Conservation (phyloP, 1,140 invertebrate genomes). For the Drosophila melanogaster region Release_6_plus_ISO1_MT NT_033779.5:9444501-9445000, state of each 20-base stretch:
- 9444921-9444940: slow-evolving; percentile 24
- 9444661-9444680: slow-evolving; percentile 21
- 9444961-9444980: slow-evolving; percentile 28
- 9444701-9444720: too few relatives aligned
- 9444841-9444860: neutral
- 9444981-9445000: slow-evolving; percentile 77
- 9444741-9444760: neutral
- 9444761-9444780: neutral
- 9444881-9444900: slow-evolving; percentile 62
- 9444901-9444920: slow-evolving; percentile 27
- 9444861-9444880: slow-evolving; percentile 40
- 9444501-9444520: neutral
- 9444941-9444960: slow-evolving; percentile 2
- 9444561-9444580: neutral
- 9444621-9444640: slow-evolving; percentile 34
- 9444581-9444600: slow-evolving; percentile 23
- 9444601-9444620: slow-evolving; percentile 5
- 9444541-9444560: slow-evolving; percentile 19
- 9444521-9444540: slow-evolving; percentile 62
- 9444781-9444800: neutral
- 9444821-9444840: neutral
- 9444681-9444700: neutral
- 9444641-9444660: slow-evolving; percentile 43
- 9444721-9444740: too few relatives aligned
- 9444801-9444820: neutral